phyloP scores from a whole-genome alignment of 1,140 invertebrate species.

The Berghia stephanieae region DNA sequence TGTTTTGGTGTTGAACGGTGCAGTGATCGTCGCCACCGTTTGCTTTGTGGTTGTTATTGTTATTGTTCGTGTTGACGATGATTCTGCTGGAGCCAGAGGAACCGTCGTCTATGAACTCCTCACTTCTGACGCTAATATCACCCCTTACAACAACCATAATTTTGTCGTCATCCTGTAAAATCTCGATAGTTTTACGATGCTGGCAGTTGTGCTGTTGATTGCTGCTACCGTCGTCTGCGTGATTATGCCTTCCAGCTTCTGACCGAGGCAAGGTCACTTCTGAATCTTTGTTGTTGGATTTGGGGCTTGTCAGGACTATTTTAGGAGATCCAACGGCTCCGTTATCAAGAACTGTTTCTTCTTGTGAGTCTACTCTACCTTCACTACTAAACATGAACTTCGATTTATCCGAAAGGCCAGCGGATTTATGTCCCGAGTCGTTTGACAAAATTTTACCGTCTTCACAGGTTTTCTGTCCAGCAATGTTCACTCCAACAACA shows the following conservation, averaged over 20 bases:
- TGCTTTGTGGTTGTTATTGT: background rate
- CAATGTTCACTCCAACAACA: slow-evolving; percentile 17
- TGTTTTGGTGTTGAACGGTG: background rate
- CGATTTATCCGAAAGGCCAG: no score
- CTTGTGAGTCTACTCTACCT: slow-evolving; percentile 13
- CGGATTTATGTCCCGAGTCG: background rate
- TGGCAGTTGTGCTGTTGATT: no score
- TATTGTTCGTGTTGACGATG: slow-evolving; percentile 31
- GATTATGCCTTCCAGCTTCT: background rate
- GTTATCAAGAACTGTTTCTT: slow-evolving; percentile 41
- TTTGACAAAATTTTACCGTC: background rate
- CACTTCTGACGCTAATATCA: slow-evolving; percentile 38
- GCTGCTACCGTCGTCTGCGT: background rate
- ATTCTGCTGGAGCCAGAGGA: slow-evolving; percentile 19
- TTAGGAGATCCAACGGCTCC: slow-evolving; percentile 38
- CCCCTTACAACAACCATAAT: slow-evolving; percentile 45
- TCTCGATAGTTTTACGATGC: slow-evolving; percentile 43
- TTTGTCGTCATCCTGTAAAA: slow-evolving; percentile 45
- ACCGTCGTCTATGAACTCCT: background rate
- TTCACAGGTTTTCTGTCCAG: background rate
- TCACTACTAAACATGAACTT: background rate
- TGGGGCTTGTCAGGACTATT: slow-evolving; percentile 38
- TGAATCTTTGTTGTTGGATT: slow-evolving; percentile 12
- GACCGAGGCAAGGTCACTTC: background rate
- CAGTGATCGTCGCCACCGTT: background rate